A percentile compares a stretch with the other conserved stretches of the same genome.
Conservation (phyloP, 2,797 vertebrate genomes). For the Cyclopterus lumpus region DNA sequence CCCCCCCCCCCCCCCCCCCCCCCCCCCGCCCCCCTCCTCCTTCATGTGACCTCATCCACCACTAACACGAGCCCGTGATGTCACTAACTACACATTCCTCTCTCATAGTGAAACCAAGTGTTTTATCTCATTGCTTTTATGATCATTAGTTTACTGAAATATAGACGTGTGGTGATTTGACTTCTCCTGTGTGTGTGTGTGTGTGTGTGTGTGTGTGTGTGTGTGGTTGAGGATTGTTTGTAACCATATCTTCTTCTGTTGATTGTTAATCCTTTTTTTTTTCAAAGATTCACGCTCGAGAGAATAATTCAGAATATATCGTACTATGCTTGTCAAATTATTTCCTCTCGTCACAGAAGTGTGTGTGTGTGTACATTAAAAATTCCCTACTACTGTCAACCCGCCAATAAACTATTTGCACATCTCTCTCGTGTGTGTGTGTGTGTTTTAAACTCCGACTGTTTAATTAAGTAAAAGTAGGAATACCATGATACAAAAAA, state of each 20-base stretch:
- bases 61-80: conserved; percentile 35
- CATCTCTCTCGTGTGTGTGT: conserved; percentile 54
- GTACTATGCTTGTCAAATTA: conserved; percentile 66
- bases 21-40: conserved; percentile 48
- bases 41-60: conserved; percentile 20
- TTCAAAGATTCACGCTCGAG: conserved; percentile 41
- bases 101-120: conserved; percentile 54
- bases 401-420: conserved; percentile 80
- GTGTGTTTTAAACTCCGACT: background rate
- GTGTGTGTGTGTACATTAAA: conserved; percentile 56
- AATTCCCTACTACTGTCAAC: conserved; percentile 65
- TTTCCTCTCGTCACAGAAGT: conserved; percentile 59
- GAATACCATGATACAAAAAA: background rate
- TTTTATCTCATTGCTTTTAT: conserved; percentile 38
- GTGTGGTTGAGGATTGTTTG: conserved; percentile 35
- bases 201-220: conserved; percentile 26
- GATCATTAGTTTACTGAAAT: conserved; percentile 50
- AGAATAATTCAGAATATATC: conserved; percentile 70
- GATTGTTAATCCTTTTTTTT: conserved; percentile 40
- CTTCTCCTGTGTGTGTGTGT: conserved; percentile 35
- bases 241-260: conserved; percentile 43
- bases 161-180: conserved; percentile 42
- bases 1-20: conserved; percentile 24
- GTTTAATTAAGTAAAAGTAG: background rate
- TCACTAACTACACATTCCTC: conserved; percentile 77